Evolutionary conservation across 2,113 vertebrate species (phyloP), one percentile per base, ranked within the genome.

Genomic region (Montifringilla adamsi): DNA sequence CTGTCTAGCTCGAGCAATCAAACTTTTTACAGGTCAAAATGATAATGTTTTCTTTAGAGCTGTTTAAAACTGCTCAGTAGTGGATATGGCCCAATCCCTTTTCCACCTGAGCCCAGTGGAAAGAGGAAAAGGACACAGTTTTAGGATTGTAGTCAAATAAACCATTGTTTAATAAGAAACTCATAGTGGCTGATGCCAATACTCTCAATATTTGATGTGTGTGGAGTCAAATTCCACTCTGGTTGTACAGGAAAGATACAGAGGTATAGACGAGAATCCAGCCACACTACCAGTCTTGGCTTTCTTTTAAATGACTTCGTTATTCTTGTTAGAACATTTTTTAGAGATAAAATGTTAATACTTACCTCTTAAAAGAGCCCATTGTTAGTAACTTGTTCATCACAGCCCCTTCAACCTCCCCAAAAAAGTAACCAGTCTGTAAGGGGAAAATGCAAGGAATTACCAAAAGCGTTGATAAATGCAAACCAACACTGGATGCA

Each of bases 281-380:
- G 78, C 30, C 66, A 63, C 10, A 11, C 37, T 18, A 15, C 84
- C 69, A 87, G 53, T 73, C 79, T 70, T 84, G 90, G 59, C 31
- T 79, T 90, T 81, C 77, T 87, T 93, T 94, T 77, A 80, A 35
- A 66, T 56, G 47, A 64, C 59, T 94, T 94, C 23, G 23, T 30
- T 56, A 66, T 69, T 66, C 19, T 91, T 90, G 64, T 93, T 80
- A 75, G 59, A 96, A 93, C 1, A 70, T 44, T 84, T 95, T 87
- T 16, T 52, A 62, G 46, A 66, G 63, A 73, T 3, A 87, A 43
- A 26, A 31, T 60, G 46, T 79, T 87, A 86, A 94, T 74, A 89
- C 98, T 98, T 98, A 99, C 99, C 99, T 99, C 97, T 99, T 99
- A 97, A 99, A 99, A 68, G 99, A 99, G 86, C 99, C 99, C 99